Evolutionary conservation across 2,797 vertebrate genomes (phyloP).

Genomic region (Cuniculus paca): DNA sequence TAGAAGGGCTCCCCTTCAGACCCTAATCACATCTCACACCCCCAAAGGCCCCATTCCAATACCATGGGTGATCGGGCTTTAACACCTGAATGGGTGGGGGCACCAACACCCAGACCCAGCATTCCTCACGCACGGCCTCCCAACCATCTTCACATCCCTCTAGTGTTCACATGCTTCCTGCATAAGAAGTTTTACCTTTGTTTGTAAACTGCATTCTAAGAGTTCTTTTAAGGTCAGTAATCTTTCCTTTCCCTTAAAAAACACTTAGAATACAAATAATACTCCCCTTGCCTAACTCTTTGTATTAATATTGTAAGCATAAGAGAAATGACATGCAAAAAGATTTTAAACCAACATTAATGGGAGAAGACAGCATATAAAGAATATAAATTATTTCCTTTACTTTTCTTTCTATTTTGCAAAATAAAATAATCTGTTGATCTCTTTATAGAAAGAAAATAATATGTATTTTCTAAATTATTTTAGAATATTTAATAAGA

Average conservation of each 20-base stretch:
- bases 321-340: conserved; percentile 53
- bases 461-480: conserved; percentile 14
- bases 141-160: not conserved
- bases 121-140: not conserved
- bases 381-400: conserved; percentile 41
- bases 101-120: not conserved
- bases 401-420: conserved; percentile 26
- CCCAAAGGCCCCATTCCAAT: not conserved
- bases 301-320: not conserved
- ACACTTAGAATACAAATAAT: conserved; percentile 26
- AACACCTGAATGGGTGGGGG: not conserved
- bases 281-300: not conserved
- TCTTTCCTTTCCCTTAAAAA: conserved; percentile 6
- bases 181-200: not conserved
- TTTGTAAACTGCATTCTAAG: not conserved
- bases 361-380: not conserved
- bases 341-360: conserved; percentile 24
- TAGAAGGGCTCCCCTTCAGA: not conserved
- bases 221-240: conserved; percentile 19
- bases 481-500: conserved; percentile 56
- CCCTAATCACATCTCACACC: not conserved
- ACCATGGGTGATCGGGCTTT: not conserved
- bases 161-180: not conserved
- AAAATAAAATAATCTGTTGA: conserved; percentile 26
- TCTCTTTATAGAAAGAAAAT: conserved; percentile 14